Conservation (phyloP, 2,888 invertebrate genomes). For the Allygus modestus region DNA sequence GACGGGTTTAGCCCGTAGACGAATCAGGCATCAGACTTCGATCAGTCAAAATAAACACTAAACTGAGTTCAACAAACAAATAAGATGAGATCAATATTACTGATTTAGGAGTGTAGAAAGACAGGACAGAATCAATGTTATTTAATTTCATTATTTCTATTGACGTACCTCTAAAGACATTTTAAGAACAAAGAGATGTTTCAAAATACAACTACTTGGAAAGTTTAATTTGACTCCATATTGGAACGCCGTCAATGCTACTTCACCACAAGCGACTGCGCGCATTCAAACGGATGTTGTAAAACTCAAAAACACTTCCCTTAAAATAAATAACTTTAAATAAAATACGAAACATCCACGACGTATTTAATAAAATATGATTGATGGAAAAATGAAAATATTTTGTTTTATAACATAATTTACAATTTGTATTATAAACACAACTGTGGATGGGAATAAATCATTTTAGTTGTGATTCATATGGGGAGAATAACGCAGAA, state of each 20-base stretch:
- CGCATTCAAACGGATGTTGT: conserved; percentile 13
- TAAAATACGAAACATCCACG: neutral
- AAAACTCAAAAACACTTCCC: neutral
- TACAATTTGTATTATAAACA: neutral
- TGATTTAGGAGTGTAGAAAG: neutral
- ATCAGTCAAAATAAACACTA: conserved; percentile 48
- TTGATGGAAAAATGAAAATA: no score
- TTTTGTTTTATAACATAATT: no score
- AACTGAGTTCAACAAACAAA: neutral
- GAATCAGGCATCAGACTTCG: conserved; percentile 16
- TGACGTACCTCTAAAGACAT: neutral
- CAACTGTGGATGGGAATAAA: neutral
- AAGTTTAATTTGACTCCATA: conserved; percentile 26
- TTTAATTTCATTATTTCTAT: neutral
- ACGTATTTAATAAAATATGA: no score
- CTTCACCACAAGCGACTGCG: neutral
- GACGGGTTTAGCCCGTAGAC: conserved; percentile 36
- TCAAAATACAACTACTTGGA: neutral
- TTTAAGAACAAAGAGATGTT: neutral
- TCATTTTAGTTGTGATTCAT: neutral
- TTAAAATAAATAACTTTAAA: neutral
- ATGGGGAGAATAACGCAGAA: neutral
- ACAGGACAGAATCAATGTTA: neutral
- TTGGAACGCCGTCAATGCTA: conserved; percentile 25
- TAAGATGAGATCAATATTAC: neutral